phyloP scores from a whole-genome alignment of 2,113 vertebrate species.

The Lutjanus erythropterus region DNA sequence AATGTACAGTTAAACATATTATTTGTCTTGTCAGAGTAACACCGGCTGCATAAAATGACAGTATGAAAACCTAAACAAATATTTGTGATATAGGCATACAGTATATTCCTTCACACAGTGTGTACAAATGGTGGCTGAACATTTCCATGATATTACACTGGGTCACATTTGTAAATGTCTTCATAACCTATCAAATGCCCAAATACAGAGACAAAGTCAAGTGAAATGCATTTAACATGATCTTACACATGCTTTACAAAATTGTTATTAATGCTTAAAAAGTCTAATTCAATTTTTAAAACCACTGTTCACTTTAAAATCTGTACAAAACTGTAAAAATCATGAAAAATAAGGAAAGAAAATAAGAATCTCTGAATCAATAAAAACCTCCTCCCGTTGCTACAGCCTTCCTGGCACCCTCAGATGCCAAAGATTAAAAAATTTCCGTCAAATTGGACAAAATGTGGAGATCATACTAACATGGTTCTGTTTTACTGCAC shows the following conservation, averaged over 20 bases:
- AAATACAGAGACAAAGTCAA: constrained; percentile 62
- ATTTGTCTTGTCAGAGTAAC: constrained; percentile 8
- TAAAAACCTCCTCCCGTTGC: constrained; percentile 13
- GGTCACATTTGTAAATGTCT: constrained; percentile 50
- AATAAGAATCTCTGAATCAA: constrained; percentile 45
- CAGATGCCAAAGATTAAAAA: constrained; percentile 39
- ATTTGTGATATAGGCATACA: background rate
- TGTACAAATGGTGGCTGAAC: constrained; percentile 27
- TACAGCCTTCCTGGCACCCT: constrained; percentile 38
- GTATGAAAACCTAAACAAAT: constrained; percentile 20
- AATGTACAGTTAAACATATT: background rate
- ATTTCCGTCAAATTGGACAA: constrained; percentile 49
- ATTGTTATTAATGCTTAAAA: constrained; percentile 44
- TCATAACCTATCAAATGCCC: constrained; percentile 63
- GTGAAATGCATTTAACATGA: constrained; percentile 65
- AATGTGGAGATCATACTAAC: constrained; percentile 51
- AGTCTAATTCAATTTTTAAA: background rate
- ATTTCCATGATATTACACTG: constrained; percentile 5
- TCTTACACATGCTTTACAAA: constrained; percentile 55
- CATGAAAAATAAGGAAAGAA: constrained; percentile 30
- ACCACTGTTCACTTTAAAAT: constrained; percentile 34
- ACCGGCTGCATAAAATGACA: background rate
- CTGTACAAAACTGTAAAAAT: constrained; percentile 62
- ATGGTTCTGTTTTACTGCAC: constrained; percentile 76
- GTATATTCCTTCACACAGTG: constrained; percentile 51